These are phyloP conservation scores for Macrocentrus cingulum DNA, from an alignment of 1,140 invertebrate genomes.

Conservation along the genomic window DNA sequence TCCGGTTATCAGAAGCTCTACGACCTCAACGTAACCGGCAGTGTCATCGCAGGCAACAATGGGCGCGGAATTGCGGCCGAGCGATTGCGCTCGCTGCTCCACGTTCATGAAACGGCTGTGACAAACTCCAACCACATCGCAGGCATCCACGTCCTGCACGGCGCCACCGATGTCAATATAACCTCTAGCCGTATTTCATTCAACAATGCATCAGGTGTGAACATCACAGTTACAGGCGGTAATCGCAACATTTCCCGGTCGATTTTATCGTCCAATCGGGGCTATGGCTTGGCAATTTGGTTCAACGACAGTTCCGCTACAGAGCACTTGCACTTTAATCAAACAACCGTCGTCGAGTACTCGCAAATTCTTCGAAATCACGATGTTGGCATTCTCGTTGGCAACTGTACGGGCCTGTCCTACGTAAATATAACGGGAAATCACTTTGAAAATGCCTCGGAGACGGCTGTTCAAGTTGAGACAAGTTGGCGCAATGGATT, in stretches of 20 bases:
- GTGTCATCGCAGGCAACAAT: conserved; percentile 83
- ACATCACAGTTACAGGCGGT: conserved; percentile 90
- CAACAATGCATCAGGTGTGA: conserved; percentile 89
- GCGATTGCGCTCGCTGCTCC: conserved; percentile 78
- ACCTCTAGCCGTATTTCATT: conserved; percentile 85
- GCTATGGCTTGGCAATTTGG: conserved; percentile 85
- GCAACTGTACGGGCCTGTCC: conserved; percentile 74
- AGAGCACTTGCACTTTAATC: conserved; percentile 76
- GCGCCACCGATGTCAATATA: conserved; percentile 90
- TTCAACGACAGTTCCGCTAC: conserved; percentile 78
- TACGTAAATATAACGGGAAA: conserved; percentile 87
- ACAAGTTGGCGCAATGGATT: conserved; percentile 75
- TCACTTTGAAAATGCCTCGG: conserved; percentile 74
- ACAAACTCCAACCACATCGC: conserved; percentile 85
- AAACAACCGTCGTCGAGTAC: conserved; percentile 85
- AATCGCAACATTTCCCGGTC: conserved; percentile 84
- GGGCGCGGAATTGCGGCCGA: conserved; percentile 89
- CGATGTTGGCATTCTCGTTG: conserved; percentile 80
- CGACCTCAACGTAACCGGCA: conserved; percentile 85
- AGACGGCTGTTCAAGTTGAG: conserved; percentile 75
- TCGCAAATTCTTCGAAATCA: conserved; percentile 82
- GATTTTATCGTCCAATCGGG: conserved; percentile 76
- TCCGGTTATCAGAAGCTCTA: conserved; percentile 78
- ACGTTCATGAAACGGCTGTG: conserved; percentile 79
- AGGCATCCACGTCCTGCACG: conserved; percentile 81